A percentile compares a stretch with the other conserved stretches of the same genome.
phyloP scores from a whole-genome alignment of 2,113 vertebrate species.

The Silurus asotus region DNA sequence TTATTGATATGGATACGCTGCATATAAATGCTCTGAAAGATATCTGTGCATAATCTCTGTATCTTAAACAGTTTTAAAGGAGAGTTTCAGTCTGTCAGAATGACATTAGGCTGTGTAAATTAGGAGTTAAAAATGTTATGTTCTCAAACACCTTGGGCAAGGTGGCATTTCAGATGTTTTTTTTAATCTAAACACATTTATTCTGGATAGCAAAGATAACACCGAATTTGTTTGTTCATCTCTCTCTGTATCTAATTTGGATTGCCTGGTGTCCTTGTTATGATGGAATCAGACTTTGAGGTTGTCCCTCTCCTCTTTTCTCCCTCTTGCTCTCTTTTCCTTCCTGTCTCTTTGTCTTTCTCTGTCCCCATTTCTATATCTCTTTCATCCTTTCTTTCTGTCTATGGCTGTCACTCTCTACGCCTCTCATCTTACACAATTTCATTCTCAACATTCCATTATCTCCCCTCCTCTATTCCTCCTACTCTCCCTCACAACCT shows the following conservation, averaged over 20 bases:
- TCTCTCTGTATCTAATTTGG: conserved; percentile 38
- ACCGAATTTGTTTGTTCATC: conserved; percentile 29
- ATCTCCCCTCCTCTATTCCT: conserved; percentile 22
- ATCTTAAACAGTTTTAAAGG: background rate
- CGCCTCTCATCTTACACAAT: conserved; percentile 11
- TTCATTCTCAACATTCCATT: conserved; percentile 25
- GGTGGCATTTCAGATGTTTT: conserved; percentile 47
- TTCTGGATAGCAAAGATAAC: conserved; percentile 5
- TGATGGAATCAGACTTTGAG: conserved; percentile 37
- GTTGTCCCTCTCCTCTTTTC: background rate
- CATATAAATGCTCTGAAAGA: background rate
- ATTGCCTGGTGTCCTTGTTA: conserved; percentile 21
- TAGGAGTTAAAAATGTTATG: conserved; percentile 24
- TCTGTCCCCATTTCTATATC: conserved; percentile 32
- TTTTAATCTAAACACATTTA: conserved; percentile 44
- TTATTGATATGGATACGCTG: background rate
- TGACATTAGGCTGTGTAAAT: conserved; percentile 43
- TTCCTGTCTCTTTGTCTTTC: conserved; percentile 11
- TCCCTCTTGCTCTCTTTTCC: conserved; percentile 42
- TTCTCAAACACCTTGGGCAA: conserved; percentile 46
- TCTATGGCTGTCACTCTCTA: conserved; percentile 31
- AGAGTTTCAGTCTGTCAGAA: conserved; percentile 13
- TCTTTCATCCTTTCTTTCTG: conserved; percentile 24
- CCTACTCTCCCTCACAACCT: conserved; percentile 9
- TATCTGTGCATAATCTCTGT: background rate